A percentile compares a stretch with the other conserved stretches of the same genome.
phyloP scores from a whole-genome alignment of 2,888 invertebrate genomes.

The Calameuta idolon region DNA sequence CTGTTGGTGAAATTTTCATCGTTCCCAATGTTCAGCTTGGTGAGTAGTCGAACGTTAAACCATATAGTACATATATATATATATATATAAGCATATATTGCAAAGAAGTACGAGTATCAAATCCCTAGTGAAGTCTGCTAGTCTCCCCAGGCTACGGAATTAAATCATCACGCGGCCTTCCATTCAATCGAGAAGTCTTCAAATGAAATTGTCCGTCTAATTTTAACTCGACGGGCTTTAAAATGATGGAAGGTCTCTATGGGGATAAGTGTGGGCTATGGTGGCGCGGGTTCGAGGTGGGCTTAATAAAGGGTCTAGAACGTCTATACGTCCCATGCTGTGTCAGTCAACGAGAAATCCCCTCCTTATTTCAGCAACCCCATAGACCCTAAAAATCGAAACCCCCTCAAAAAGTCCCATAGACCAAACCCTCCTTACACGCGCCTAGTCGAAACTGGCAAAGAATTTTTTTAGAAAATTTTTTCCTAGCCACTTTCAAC shows the following conservation, averaged over 20 bases:
- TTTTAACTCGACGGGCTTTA: conserved; percentile 60
- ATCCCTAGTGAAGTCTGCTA: neutral
- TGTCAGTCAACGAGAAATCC: conserved; percentile 22
- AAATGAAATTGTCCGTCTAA: conserved; percentile 64
- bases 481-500: neutral
- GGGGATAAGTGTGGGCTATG: conserved; percentile 39
- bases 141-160: conserved; percentile 45
- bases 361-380: neutral
- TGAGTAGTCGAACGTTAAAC: neutral
- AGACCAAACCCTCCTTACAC: conserved; percentile 24
- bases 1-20: neutral
- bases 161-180: conserved; percentile 44
- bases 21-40: neutral
- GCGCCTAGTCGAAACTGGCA: neutral
- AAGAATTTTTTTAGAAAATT: neutral
- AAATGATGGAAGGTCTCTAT: conserved; percentile 62
- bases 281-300: conserved; percentile 27
- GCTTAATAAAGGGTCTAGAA: conserved; percentile 31
- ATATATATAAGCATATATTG: neutral
- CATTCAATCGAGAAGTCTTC: conserved; percentile 43
- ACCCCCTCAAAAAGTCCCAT: conserved; percentile 25
- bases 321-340: conserved; percentile 25
- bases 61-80: neutral
- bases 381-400: neutral
- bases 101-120: neutral